A percentile compares a stretch with the other conserved stretches of the same genome.
These are phyloP conservation scores for Melieria omissa DNA, from an alignment of 2,888 invertebrate genomes.

Conservation along the genomic window DNA sequence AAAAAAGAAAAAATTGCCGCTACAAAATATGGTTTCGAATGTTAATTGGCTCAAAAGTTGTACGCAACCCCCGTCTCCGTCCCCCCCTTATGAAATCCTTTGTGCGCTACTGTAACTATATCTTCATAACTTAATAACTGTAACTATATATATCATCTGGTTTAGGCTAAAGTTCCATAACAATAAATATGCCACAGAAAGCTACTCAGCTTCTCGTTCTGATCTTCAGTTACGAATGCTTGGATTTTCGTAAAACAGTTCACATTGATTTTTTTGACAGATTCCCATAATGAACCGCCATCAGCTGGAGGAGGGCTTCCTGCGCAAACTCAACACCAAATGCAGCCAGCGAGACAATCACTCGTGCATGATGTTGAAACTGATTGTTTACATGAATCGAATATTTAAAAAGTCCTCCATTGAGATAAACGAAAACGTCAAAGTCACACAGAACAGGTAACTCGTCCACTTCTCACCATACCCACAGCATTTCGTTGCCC, in stretches of 20 bases:
- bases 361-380: constrained; percentile 84
- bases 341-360: constrained; percentile 82
- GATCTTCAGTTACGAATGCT: constrained; percentile 5
- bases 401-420: constrained; percentile 83
- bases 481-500: too few species aligned
- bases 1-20: too few species aligned
- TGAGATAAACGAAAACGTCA: constrained; percentile 80
- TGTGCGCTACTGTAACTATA: too few species aligned
- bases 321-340: constrained; percentile 80
- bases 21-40: too few species aligned
- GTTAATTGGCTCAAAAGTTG: too few species aligned
- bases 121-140: too few species aligned
- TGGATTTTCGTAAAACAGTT: background rate
- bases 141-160: too few species aligned
- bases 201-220: background rate
- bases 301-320: constrained; percentile 75
- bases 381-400: constrained; percentile 84
- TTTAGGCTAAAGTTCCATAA: background rate
- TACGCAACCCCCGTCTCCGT: too few species aligned
- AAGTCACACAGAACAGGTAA: constrained; percentile 79
- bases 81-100: too few species aligned
- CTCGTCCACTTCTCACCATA: constrained; percentile 13
- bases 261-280: constrained; percentile 53
- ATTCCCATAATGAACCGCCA: constrained; percentile 65
- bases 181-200: background rate